These are phyloP conservation scores for rat (Rattus norvegicus) DNA, from an alignment of 2,113 vertebrate species.

Conservation along the genomic window GRCr8 NC_086032.1:62017501-62018000, in stretches of 20 bases:
- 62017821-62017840: slow-evolving; percentile 37
- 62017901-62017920: background rate
- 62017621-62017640: background rate
- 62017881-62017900: background rate
- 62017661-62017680: slow-evolving; percentile 27
- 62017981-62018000: background rate
- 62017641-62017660: background rate
- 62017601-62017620: background rate
- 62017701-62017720: background rate
- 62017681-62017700: slow-evolving; percentile 67
- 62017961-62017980: background rate
- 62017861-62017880: background rate
- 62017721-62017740: slow-evolving; percentile 42
- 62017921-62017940: background rate
- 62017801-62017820: slow-evolving; percentile 47
- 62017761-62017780: slow-evolving; percentile 62
- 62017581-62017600: background rate
- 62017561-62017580: background rate
- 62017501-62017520: background rate
- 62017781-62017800: slow-evolving; percentile 62
- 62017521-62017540: background rate
- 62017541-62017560: background rate
- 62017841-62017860: background rate
- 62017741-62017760: slow-evolving; percentile 58
- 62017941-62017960: background rate